Evolutionary conservation across 2,797 vertebrate species (phyloP).

Genomic region (Tokudaia muenninki): DNA sequence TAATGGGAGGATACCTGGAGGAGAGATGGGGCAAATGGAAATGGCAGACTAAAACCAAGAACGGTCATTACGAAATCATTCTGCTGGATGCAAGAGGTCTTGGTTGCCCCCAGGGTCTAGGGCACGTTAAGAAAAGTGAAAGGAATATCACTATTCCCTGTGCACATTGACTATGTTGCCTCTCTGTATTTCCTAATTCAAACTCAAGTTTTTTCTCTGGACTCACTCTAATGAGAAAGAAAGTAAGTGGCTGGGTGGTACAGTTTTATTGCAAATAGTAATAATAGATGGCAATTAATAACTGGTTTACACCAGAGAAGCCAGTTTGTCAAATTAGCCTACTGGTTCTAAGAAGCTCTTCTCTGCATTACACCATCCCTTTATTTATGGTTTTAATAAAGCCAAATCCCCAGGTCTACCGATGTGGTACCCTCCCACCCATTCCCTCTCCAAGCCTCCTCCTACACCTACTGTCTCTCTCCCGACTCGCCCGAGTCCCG

Average conservation of each 20-base stretch:
- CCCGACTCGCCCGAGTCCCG: slow-evolving; percentile 59
- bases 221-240: slow-evolving; percentile 75
- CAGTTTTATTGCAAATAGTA: slow-evolving; percentile 68
- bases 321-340: slow-evolving; percentile 71
- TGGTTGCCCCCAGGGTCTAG: not conserved
- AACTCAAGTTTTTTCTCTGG: slow-evolving; percentile 59
- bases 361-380: slow-evolving; percentile 65
- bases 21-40: not conserved
- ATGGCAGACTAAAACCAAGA: not conserved
- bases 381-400: slow-evolving; percentile 75
- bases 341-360: slow-evolving; percentile 6
- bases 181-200: slow-evolving; percentile 60
- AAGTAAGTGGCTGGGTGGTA: slow-evolving; percentile 74
- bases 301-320: slow-evolving; percentile 74
- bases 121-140: slow-evolving; percentile 1
- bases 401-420: slow-evolving; percentile 49
- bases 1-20: not conserved
- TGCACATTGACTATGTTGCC: not conserved
- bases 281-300: slow-evolving; percentile 79
- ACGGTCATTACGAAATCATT: slow-evolving; percentile 32
- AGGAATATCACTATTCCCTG: not conserved
- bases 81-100: slow-evolving; percentile 24
- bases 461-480: slow-evolving; percentile 62
- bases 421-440: slow-evolving; percentile 49
- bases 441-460: slow-evolving; percentile 68